Conservation (phyloP, 2,113 vertebrate genomes). For the Gallinago paraguaiae region DNA sequence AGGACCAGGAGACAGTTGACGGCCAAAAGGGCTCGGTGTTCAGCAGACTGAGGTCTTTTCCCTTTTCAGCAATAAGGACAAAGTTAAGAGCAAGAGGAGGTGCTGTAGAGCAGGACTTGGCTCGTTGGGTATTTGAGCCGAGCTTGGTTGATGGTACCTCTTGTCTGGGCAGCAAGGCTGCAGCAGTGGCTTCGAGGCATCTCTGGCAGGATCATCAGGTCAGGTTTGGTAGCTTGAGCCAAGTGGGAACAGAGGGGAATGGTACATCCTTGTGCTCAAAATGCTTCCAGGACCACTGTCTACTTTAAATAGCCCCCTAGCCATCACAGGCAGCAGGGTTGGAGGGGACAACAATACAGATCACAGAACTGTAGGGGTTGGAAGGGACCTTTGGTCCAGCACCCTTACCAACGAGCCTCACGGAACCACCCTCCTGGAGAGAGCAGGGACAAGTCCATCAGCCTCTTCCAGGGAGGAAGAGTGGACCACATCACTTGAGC, state of each 20-base stretch:
- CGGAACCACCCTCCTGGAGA: not conserved
- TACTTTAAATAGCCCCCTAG: not conserved
- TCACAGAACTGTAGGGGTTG: not conserved
- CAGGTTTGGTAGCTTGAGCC: not conserved
- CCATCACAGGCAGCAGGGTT: accelerated
- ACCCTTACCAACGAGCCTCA: not conserved
- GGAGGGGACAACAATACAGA: not conserved
- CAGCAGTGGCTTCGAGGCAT: not conserved
- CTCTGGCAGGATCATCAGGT: not conserved
- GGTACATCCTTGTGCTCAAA: not conserved
- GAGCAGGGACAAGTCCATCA: no score
- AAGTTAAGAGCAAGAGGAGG: not conserved
- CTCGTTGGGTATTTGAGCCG: accelerated
- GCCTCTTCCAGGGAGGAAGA: not conserved
- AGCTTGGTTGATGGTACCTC: not conserved
- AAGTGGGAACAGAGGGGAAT: not conserved
- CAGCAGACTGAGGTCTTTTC: not conserved
- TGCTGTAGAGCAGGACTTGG: not conserved
- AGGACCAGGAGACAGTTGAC: not conserved
- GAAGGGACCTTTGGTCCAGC: not conserved
- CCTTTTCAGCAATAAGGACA: not conserved
- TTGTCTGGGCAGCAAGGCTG: accelerated
- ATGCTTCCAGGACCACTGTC: not conserved
- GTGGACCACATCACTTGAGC: not conserved
- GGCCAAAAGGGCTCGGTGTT: not conserved